These are phyloP conservation scores for Patella ulyssiponensis DNA, from an alignment of 2,888 invertebrate species.

Conservation along the genomic window DNA sequence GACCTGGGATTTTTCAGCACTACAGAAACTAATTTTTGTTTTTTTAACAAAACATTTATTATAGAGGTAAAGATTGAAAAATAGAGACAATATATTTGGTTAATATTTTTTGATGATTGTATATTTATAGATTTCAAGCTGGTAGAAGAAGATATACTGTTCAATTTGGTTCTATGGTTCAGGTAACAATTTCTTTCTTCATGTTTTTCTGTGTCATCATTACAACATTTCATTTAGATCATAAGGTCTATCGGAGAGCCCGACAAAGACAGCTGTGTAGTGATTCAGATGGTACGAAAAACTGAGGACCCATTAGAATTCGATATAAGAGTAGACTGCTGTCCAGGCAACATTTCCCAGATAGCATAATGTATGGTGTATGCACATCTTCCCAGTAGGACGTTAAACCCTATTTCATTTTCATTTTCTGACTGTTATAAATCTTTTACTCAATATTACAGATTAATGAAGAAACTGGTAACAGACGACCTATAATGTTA, in stretches of 20 bases:
- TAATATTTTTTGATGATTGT: neutral
- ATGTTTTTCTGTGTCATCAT: neutral
- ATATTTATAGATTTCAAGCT: constrained; percentile 78
- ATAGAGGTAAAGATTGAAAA: too few relatives aligned
- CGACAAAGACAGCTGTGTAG: too few relatives aligned
- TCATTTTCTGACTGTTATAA: too few relatives aligned
- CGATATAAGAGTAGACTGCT: too few relatives aligned
- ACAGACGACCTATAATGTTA: constrained; percentile 84
- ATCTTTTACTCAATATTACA: constrained; percentile 45
- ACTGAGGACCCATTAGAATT: too few relatives aligned
- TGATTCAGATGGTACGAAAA: too few relatives aligned
- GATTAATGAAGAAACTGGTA: constrained; percentile 86
- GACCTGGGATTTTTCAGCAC: neutral
- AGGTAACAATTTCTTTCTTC: constrained; percentile 73
- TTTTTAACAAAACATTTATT: too few relatives aligned
- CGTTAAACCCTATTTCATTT: too few relatives aligned
- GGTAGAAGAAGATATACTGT: constrained; percentile 84
- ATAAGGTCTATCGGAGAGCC: too few relatives aligned
- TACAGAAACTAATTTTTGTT: neutral
- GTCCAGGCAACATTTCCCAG: too few relatives aligned
- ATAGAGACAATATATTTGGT: neutral
- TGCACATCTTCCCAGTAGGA: too few relatives aligned
- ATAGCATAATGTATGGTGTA: too few relatives aligned
- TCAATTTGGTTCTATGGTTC: constrained; percentile 85
- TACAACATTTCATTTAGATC: neutral